Base-by-base conservation (phyloP, 2,797 vertebrate species). In the Poliocrania exsul region DNA sequence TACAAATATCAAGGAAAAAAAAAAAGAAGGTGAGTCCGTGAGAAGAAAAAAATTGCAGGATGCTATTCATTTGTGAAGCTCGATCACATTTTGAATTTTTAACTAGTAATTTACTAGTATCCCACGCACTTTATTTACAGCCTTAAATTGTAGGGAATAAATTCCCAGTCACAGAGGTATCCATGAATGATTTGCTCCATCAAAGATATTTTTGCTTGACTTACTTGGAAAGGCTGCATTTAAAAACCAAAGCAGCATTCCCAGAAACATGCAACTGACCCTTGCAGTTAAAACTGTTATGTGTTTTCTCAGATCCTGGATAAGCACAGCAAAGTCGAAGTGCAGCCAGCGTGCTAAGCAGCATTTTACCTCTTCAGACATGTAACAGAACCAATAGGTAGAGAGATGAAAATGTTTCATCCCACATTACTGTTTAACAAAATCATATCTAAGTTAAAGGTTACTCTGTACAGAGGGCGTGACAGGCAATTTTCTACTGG, bases 1-100 rank as follows among this genome's bases (percentile, higher is more conserved):
- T 88, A 72, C 64, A 92, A 75, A 91, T 96, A 94, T 93, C 93
- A 94, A 95, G 91, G 75, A 93, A 79, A 79, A 65, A 82, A 75
- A 20, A 54, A 60, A 28, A 38, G 81, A 47, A 74, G 6, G 11
- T 75, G 78, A 94, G 49, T 80, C 70, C 60, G 12, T 71, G 42
- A 83, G 86, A 82, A 92, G 44, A 5, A 70, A 67, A 88, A 51
- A 24, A 85, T 85, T 86, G 42, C 74, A 92, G 81, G 83, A 85
- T 86, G 44, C 73, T 89, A 64, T 80, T 88, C 0, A 64, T 88
- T 88, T 90, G 49, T 56, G 49, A 81, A 64, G 16, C 44, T 81
- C 77, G 24, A 82, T 77, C 31, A 42, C 26, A 26, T 49, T 82
- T 87, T 75, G 26, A 74, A 35, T 77, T 90, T 84, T 77, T 87